Evolutionary conservation across 2,113 vertebrate genomes (phyloP).

Genomic region (Oophaga pumilio): DNA sequence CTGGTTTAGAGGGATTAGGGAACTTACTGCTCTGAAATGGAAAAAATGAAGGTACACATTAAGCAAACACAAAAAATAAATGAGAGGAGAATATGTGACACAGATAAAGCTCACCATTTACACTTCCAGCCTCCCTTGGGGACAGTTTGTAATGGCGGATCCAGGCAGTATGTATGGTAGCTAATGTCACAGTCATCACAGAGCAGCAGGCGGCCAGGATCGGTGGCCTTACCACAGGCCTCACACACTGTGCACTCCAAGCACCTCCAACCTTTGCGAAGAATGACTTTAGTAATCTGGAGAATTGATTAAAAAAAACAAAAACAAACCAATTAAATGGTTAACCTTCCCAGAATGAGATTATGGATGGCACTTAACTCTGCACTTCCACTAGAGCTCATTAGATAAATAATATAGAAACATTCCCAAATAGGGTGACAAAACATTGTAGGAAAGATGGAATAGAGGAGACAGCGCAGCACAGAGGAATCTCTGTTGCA

Average conservation of each 20-base stretch:
- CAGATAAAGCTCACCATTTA: constrained; percentile 82
- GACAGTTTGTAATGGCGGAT: constrained; percentile 91
- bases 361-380: too few species aligned
- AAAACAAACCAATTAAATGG: neutral
- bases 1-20: too few species aligned
- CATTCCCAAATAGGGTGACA: neutral
- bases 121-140: constrained; percentile 98
- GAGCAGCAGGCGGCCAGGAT: constrained; percentile 89
- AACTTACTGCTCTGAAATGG: too few species aligned
- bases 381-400: neutral
- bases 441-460: neutral
- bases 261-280: constrained; percentile 97
- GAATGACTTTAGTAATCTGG: constrained; percentile 91
- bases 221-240: constrained; percentile 91
- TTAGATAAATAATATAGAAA: neutral
- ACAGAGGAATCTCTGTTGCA: too few species aligned
- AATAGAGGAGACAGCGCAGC: too few species aligned
- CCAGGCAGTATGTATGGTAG: constrained; percentile 96
- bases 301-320: too few species aligned
- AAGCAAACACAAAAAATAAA: neutral
- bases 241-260: constrained; percentile 97
- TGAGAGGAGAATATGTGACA: neutral
- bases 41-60: too few species aligned
- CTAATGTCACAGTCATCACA: constrained; percentile 98
- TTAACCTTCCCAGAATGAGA: neutral